These are phyloP conservation scores for Dermochelys coriacea DNA, from an alignment of 2,797 vertebrate genomes.

Conservation along the genomic window DNA sequence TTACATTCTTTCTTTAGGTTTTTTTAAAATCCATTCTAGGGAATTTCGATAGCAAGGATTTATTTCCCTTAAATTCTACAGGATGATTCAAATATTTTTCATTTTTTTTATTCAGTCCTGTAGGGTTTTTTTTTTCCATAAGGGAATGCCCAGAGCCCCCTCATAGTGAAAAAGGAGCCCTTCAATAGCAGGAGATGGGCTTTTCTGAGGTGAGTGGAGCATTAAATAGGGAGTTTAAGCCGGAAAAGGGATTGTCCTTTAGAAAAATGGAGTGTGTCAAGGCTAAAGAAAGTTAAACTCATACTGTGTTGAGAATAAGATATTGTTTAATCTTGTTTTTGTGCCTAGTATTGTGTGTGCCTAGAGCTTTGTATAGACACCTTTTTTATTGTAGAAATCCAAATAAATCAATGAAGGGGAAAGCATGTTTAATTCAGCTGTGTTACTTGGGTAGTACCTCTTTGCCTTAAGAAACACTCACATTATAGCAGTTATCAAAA, in stretches of 20 bases:
- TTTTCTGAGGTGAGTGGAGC: neutral
- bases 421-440: accelerated
- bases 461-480: accelerated
- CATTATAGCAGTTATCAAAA: accelerated
- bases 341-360: accelerated
- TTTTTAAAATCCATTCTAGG: neutral
- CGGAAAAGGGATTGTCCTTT: neutral
- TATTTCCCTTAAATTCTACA: neutral
- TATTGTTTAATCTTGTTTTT: neutral
- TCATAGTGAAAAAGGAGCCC: neutral
- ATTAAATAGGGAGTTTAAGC: neutral
- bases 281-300: neutral
- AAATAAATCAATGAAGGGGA: accelerated
- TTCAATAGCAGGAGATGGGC: neutral
- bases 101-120: neutral
- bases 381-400: neutral
- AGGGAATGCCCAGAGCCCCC: neutral
- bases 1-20: neutral
- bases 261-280: neutral
- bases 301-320: accelerated
- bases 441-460: accelerated
- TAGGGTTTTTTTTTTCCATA: neutral
- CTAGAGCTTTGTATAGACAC: neutral
- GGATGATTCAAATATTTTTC: neutral
- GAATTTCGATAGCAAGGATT: neutral